Conservation (phyloP, 2,113 vertebrate genomes). For the Scopus umbretta region DNA sequence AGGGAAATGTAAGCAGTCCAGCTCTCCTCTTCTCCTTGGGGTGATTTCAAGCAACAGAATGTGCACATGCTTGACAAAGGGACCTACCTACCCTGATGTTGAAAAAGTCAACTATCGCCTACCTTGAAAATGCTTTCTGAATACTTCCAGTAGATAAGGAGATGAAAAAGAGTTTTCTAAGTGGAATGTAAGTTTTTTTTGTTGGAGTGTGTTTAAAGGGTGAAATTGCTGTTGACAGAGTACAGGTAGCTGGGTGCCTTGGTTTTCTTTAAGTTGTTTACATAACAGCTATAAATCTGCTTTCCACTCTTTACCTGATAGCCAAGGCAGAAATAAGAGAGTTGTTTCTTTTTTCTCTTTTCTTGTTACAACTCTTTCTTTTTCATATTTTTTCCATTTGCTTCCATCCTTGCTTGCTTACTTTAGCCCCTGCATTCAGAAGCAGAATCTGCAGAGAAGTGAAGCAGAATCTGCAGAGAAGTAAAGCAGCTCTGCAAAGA, state of each 20-base stretch:
- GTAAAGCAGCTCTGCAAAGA: neutral
- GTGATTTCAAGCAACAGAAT: neutral
- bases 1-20: neutral
- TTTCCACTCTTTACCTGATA: neutral
- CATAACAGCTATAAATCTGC: neutral
- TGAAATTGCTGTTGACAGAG: neutral
- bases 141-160: neutral
- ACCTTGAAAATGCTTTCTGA: neutral
- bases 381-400: neutral
- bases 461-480: neutral
- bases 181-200: neutral
- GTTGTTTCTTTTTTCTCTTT: neutral
- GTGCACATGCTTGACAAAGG: neutral
- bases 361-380: neutral
- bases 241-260: neutral
- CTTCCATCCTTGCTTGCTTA: neutral
- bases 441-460: neutral
- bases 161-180: conserved; percentile 31
- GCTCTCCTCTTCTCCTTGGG: neutral
- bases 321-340: neutral
- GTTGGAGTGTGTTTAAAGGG: neutral
- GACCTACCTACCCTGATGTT: neutral
- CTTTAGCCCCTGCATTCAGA: neutral
- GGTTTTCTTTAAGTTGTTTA: conserved; percentile 10
- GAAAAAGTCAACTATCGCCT: neutral